These are phyloP conservation scores for Chymomyza caudatula DNA, from an alignment of 2,888 invertebrate genomes.

Conservation along the genomic window DNA sequence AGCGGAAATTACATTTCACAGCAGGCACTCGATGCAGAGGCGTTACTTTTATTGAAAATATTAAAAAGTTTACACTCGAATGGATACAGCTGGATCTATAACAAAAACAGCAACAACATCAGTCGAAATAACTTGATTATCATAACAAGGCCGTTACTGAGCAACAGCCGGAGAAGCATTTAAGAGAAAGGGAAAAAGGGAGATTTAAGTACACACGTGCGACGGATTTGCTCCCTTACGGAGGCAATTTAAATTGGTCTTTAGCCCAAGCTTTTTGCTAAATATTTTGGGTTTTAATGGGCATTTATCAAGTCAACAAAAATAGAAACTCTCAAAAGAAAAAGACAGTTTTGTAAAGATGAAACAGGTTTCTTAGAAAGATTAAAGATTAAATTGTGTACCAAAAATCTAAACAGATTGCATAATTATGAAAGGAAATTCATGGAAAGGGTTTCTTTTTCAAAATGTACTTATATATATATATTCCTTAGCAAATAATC, in stretches of 20 bases:
- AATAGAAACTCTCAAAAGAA: neutral
- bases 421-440: no score
- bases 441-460: no score
- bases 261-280: neutral
- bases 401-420: no score
- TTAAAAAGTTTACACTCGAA: conserved; percentile 66
- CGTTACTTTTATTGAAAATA: conserved; percentile 52
- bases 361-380: no score
- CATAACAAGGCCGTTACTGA: conserved; percentile 38
- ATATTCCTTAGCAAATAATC: no score
- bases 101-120: conserved; percentile 29
- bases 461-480: no score
- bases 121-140: conserved; percentile 55
- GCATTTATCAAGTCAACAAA: neutral
- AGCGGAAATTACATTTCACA: conserved; percentile 47
- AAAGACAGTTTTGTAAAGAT: neutral
- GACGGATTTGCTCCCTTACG: conserved; percentile 36
- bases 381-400: no score
- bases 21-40: neutral
- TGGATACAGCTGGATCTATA: conserved; percentile 25
- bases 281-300: neutral
- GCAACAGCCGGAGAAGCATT: neutral
- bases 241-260: neutral
- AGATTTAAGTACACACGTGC: conserved; percentile 22
- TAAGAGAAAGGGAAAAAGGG: neutral